These are phyloP conservation scores for Drosophila varians DNA, from an alignment of 1,140 invertebrate genomes.

Conservation along the genomic window DNA sequence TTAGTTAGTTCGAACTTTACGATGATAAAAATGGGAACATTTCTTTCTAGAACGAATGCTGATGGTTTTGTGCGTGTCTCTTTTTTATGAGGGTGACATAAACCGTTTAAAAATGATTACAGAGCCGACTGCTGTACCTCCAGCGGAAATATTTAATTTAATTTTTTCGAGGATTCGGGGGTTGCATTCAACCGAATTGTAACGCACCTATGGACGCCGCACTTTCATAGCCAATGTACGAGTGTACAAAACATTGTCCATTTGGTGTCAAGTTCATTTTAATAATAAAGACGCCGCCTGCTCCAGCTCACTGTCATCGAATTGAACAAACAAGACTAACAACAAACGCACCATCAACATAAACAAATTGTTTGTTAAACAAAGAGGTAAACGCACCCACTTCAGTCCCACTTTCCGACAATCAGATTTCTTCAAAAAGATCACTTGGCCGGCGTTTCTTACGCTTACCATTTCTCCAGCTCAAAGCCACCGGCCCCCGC, in stretches of 20 bases:
- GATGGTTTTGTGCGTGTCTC: slow-evolving; percentile 24
- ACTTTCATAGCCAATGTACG: slow-evolving; percentile 47
- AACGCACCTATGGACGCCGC: slow-evolving; percentile 49
- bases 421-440: slow-evolving; percentile 37
- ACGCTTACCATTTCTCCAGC: background rate
- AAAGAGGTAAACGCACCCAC: slow-evolving; percentile 55
- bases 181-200: slow-evolving; percentile 41
- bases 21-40: slow-evolving; percentile 1
- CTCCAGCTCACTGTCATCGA: slow-evolving; percentile 9
- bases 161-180: slow-evolving; percentile 17
- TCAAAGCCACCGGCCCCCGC: slow-evolving; percentile 60
- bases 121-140: slow-evolving; percentile 16
- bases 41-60: background rate
- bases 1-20: slow-evolving; percentile 48
- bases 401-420: slow-evolving; percentile 6
- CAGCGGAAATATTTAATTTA: slow-evolving; percentile 68
- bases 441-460: slow-evolving; percentile 16
- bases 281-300: slow-evolving; percentile 63
- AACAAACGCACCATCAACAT: slow-evolving; percentile 17
- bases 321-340: slow-evolving; percentile 33
- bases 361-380: slow-evolving; percentile 74
- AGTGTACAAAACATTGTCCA: slow-evolving; percentile 40
- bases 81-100: slow-evolving; percentile 54
- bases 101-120: slow-evolving; percentile 39
- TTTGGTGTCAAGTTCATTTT: slow-evolving; percentile 77